Evolutionary conservation across 2,888 invertebrate genomes (phyloP), one percentile per base, ranked within the genome.

Genomic region (Acrobasis repandana): DNA sequence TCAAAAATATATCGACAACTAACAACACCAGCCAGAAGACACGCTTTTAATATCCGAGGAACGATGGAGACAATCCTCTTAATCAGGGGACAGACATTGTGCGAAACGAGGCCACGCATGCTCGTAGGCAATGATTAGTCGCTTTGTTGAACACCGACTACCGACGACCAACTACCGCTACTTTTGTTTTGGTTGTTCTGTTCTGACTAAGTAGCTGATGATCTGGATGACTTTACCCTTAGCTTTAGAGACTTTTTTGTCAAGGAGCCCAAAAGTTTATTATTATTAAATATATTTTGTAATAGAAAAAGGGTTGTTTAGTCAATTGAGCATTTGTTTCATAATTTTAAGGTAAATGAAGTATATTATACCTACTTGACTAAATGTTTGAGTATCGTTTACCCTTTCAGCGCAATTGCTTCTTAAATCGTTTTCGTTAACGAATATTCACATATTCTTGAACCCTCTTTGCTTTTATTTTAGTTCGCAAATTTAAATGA

Each of bases 1-100:
- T 11, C 8, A 33, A 52, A 49, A 28, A 56, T 10, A 11, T 34
- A 47, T 34, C 70, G 67, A 70, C 69, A 70, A 69, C 68, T 68
- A 65, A 71, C 69, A 72, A 70, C 67, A 74, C 72, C 74, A 72
- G 70, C 71, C 75, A 77, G 79, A 90, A 90, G 90, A 89, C 84
- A 86, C 73, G 84, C 80, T 89, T 90, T 90, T 90, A 90, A 90
- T 90, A 90, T 87, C 84, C 80, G 85, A 88, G 87, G 81, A 87
- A 82, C 81, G 80, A 76, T 78, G 87, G 89, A 90, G 91, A 92
- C 91, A 92, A 92, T 92, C 90, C 91, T 90, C 91, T 92, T 92
- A 91, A 92, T 92, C 91, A 92, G 80, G 71, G 77, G 70, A 73
- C 85, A 88, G 89, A 91, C 91, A 91, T 85, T 91, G 90, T 88